Conservation (phyloP, 2,797 vertebrate species). For the Lepilemur ruficaudatus region DNA sequence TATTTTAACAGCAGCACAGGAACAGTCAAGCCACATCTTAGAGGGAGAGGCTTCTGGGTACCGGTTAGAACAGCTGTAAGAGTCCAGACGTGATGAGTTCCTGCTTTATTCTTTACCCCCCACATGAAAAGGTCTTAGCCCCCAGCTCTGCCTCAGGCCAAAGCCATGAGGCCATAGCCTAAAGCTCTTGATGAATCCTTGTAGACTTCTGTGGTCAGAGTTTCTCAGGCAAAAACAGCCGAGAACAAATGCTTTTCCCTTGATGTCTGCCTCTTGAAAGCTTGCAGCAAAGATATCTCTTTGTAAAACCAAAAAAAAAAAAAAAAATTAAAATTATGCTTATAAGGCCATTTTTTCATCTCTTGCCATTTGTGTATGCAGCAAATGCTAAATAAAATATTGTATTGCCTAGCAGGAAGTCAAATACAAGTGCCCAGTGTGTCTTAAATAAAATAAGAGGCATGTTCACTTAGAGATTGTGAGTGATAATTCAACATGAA, state of each 20-base stretch:
- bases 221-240: slow-evolving; percentile 83
- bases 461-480: slow-evolving; percentile 78
- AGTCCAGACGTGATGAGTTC: slow-evolving; percentile 66
- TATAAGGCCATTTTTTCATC: slow-evolving; percentile 70
- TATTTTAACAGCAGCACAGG: slow-evolving; percentile 68
- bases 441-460: slow-evolving; percentile 85
- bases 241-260: slow-evolving; percentile 79
- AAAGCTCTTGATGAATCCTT: slow-evolving; percentile 84
- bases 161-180: slow-evolving; percentile 83
- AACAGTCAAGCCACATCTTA: slow-evolving; percentile 64
- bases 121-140: slow-evolving; percentile 83
- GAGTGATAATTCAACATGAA: slow-evolving; percentile 81
- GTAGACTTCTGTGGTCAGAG: slow-evolving; percentile 83
- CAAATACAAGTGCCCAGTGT: slow-evolving; percentile 69
- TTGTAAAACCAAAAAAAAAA: slow-evolving; percentile 41
- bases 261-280: slow-evolving; percentile 82
- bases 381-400: slow-evolving; percentile 82
- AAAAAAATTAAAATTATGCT: slow-evolving; percentile 75
- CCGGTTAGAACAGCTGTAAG: slow-evolving; percentile 66
- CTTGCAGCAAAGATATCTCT: slow-evolving; percentile 72
- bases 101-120: slow-evolving; percentile 74
- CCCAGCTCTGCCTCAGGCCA: slow-evolving; percentile 86
- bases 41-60: slow-evolving; percentile 64
- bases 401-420: slow-evolving; percentile 75
- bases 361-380: slow-evolving; percentile 68